Base-by-base conservation (phyloP, 2,888 invertebrate species). In the Apodemia zela region DNA sequence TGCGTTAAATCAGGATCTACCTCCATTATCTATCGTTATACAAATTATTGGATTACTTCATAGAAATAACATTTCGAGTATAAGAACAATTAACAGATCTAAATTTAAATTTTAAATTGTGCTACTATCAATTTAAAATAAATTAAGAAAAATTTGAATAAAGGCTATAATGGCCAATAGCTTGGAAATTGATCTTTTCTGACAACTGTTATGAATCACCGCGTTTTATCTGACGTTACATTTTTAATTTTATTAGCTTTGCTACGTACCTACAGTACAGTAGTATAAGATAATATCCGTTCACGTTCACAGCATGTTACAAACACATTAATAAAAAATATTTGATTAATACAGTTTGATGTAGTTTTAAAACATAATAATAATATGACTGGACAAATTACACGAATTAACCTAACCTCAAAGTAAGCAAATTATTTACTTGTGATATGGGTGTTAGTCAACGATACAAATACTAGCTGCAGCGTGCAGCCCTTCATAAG, bases 121-220 rank as follows among this genome's bases (percentile, higher is more conserved):
- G 62, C 58, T 62, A 62, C 65, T 62, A 65, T 70, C 66, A 68
- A 67, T 67, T 67, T 68, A 65, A 68, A 63, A 64, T 51, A 66
- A 65, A 66, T 67, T 67, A 66, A 68, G 64, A 67, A 69, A 70
- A 69, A 74, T 69, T 62, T 61, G 61, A 65, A 62, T 66, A 68
- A 71, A 71, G 69, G 65, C 70, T 73, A 71, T 74, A 71, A 69
- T 66, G 66, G 70, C 72, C 70, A 74, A 75, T 74, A 64, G 69
- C 64, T 69, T 70, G 68, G 65, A 71, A 69, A 77, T 59, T 67
- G 64, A 68, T 68, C 66, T 71, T 72, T 74, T 72, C 66, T 65
- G 65, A 66, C 63, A 63, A 63, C 60, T 61, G 62, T 64, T 66
- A 61, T 70, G 69, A 71, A 66, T 75, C 70, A 72, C 61, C 59